phyloP scores from a whole-genome alignment of 2,888 invertebrate genomes.

The Tetramorium bicarinatum region DNA sequence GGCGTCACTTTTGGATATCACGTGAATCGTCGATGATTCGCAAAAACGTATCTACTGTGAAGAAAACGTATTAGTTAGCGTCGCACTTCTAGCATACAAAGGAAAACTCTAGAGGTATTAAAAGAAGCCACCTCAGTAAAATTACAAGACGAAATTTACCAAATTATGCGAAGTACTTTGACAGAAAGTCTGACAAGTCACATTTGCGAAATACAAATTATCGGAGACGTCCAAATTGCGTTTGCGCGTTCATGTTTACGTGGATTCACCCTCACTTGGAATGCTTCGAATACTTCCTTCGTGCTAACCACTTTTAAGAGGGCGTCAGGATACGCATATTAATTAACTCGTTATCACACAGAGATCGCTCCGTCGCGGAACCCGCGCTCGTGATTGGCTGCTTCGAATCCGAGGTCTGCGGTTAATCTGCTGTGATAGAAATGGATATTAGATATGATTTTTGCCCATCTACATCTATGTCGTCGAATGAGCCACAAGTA shows the following conservation, averaged over 20 bases:
- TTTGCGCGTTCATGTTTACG: not conserved
- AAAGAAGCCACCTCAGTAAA: not conserved
- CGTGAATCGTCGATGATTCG: not conserved
- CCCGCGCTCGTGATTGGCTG: not conserved
- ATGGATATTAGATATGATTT: no score
- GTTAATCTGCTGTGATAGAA: no score
- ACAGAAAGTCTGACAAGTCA: not conserved
- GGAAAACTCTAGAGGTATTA: no score
- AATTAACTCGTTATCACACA: not conserved
- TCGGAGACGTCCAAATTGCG: not conserved
- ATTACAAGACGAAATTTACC: not conserved
- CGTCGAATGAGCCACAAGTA: no score
- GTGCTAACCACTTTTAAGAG: constrained; percentile 9
- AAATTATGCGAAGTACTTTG: not conserved
- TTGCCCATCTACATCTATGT: no score
- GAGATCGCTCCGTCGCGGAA: not conserved
- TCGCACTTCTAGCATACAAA: not conserved
- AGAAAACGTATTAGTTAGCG: constrained; percentile 14
- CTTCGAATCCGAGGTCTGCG: not conserved
- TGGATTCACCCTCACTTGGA: not conserved
- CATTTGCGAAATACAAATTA: not conserved
- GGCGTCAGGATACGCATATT: not conserved
- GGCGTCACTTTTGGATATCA: not conserved
- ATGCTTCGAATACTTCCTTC: not conserved
- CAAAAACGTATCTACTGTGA: not conserved